Evolutionary conservation across 1,140 invertebrate species (phyloP).

Genomic region (Parasteatoda tepidariorum): DNA sequence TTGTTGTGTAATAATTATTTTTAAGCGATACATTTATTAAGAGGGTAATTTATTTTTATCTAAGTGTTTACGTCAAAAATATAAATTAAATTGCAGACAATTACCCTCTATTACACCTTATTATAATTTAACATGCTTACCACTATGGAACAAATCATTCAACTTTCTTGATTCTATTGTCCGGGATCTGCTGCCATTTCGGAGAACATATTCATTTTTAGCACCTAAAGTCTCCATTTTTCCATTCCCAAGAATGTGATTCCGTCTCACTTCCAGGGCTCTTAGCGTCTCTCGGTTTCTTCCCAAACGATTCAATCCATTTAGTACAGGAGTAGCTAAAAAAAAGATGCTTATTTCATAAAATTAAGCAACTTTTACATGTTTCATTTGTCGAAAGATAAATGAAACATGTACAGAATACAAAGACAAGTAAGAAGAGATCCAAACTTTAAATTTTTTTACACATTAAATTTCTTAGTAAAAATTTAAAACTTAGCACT

Average conservation of each 20-base stretch:
- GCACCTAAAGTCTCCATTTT: slow-evolving; percentile 94
- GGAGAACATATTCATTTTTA: slow-evolving; percentile 79
- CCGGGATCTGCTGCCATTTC: slow-evolving; percentile 33
- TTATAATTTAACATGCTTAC: too few relatives aligned
- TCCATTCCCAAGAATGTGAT: slow-evolving; percentile 82
- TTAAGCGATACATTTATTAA: too few relatives aligned
- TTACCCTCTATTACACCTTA: too few relatives aligned
- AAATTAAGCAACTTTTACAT: not conserved
- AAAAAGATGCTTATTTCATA: slow-evolving; percentile 54
- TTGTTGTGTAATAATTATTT: too few relatives aligned
- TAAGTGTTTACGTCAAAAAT: too few relatives aligned
- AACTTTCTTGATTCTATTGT: slow-evolving; percentile 23
- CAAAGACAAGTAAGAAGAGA: not conserved
- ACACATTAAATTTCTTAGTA: too few relatives aligned
- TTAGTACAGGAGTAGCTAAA: slow-evolving; percentile 81
- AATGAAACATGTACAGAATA: too few relatives aligned
- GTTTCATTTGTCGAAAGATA: too few relatives aligned
- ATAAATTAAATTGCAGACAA: too few relatives aligned
- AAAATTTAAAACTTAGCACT: too few relatives aligned
- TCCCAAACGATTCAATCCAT: slow-evolving; percentile 78
- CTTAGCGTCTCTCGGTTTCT: slow-evolving; percentile 83
- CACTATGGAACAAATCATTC: slow-evolving; percentile 32
- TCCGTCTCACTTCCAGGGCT: slow-evolving; percentile 85
- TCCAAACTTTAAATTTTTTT: not conserved
- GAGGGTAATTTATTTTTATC: too few relatives aligned